Base-by-base conservation (phyloP, 2,797 vertebrate species). In the Myotis findleyi region DNA sequence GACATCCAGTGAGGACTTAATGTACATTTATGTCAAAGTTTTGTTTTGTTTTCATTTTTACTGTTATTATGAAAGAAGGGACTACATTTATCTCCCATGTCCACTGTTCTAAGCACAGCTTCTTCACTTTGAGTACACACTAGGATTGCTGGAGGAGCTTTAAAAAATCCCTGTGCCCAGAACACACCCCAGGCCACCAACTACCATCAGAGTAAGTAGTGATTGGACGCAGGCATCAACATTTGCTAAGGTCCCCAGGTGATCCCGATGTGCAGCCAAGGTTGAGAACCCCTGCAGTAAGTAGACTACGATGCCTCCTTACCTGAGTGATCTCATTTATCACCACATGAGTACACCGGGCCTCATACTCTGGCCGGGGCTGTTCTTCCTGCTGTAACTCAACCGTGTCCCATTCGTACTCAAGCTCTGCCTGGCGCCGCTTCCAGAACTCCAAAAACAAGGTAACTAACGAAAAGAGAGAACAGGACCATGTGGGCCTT, bases 371-470 rank as follows among this genome's bases (percentile, higher is more conserved):
- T 0, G 99, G 99, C 3, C 99, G 99, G 87, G 99, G 81, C 5
- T 98, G 99, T 93, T 99, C 99, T 94, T 99, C 99, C 98, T 99
- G 99, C 96, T 99, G 99, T 38, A 99, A 99, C 97, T 99, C 99
- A 64, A 99, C 99, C 0, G 99, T 99, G 98, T 99, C 99, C 99
- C 99, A 99, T 33, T 99, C 98, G 5, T 99, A 99, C 96, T 99
- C 99, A 62, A 99, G 98, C 84, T 99, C 98, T 3, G 99, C 99
- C 98, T 99, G 99, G 85, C 99, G 98, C 16, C 99, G 98, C 97
- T 99, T 99, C 99, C 99, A 99, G 77, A 99, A 99, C 98, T 99
- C 99, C 98, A 99, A 97, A 95, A 99, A 99, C 95, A 99, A 89
- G 0, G 99, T 99, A 13, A 99, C 99, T 99, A 21, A n/a, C 0